Base-by-base conservation (phyloP, 2,113 vertebrate genomes). In the Cyphomyrus discorhynchus region DNA sequence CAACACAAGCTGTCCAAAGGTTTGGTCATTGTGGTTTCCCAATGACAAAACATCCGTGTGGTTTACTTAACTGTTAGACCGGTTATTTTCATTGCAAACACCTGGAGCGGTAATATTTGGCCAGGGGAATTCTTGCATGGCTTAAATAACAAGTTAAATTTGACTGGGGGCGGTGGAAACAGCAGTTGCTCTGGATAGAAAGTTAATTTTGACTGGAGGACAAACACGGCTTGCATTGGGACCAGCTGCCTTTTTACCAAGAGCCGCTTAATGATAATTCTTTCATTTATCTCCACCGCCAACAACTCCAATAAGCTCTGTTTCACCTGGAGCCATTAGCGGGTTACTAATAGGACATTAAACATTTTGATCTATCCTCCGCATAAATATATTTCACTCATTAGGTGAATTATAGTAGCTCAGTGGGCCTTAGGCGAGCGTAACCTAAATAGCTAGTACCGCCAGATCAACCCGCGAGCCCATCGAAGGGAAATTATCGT, bases 221-320 rank as follows among this genome's bases (percentile, higher is more conserved):
- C 91, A 91, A 46, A 89, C 5, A 8, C 70, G 50, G 77, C 46
- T 90, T 66, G 90, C 45, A 50, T 4, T 77, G 89, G 92, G 92
- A 89, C 80, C 15, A 6, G 58, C 86, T 5, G 86, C n/a, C 49
- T 90, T 90, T 45, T 15, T 90, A 82, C 88, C 89, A 87, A 93
- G 92, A 91, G 92, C 91, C 92, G 93, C 92, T 95, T 93, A 92
- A 92, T 92, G 91, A 88, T 94, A 93, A 94, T 94, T 92, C 92
- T 92, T 94, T 93, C 93, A 95, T 95, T 94, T 93, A 91, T 94
- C 93, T 91, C 89, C 90, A 17, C 82, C 70, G 89, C 87, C 83
- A 91, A 90, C 89, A 91, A 80, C 87, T 90, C 90, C 90, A 92
- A 92, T 93, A 92, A 93, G 93, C 90, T 90, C 89, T 58, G 92